These are phyloP conservation scores for Drosophila parvula DNA, from an alignment of 1,140 invertebrate species.

Conservation along the genomic window DNA sequence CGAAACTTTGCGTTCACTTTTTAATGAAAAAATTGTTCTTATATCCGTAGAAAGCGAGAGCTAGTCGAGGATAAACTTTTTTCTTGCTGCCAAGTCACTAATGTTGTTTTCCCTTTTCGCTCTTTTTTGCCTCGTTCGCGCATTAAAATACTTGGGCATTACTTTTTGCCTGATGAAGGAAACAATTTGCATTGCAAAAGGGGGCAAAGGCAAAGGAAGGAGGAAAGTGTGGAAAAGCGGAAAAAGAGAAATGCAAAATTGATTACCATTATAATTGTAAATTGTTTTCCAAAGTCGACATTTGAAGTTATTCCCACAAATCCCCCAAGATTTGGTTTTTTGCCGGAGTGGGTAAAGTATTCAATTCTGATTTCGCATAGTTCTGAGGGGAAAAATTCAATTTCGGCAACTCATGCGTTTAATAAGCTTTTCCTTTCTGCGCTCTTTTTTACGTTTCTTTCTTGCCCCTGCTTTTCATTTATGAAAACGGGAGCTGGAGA, in stretches of 20 bases:
- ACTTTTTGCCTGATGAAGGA: slow-evolving; percentile 57
- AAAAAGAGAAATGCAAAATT: slow-evolving; percentile 60
- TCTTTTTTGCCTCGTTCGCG: slow-evolving; percentile 22
- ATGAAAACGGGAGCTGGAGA: slow-evolving; percentile 9
- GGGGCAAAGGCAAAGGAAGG: neutral
- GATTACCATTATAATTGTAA: slow-evolving; percentile 82
- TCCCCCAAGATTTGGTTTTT: slow-evolving; percentile 14
- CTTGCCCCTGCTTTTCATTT: slow-evolving; percentile 1
- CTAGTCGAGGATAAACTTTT: slow-evolving; percentile 68
- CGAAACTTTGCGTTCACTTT: slow-evolving; percentile 53
- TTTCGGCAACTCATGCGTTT: slow-evolving; percentile 54
- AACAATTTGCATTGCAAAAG: slow-evolving; percentile 74
- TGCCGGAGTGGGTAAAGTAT: slow-evolving; percentile 1
- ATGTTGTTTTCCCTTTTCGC: slow-evolving; percentile 35
- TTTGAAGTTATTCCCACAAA: slow-evolving; percentile 24
- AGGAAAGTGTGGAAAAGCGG: neutral
- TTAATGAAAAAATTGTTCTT: slow-evolving; percentile 73
- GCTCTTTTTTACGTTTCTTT: neutral
- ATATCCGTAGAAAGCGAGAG: slow-evolving; percentile 33
- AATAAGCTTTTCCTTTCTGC: slow-evolving; percentile 45
- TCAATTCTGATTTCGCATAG: slow-evolving; percentile 39
- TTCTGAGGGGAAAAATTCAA: slow-evolving; percentile 43
- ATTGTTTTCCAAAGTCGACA: slow-evolving; percentile 62
- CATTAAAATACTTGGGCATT: slow-evolving; percentile 75
- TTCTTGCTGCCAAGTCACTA: slow-evolving; percentile 66